Percentiles rank a stretch among this genome's conserved stretches.
phyloP scores from a whole-genome alignment of 2,113 vertebrate genomes.

The Pituophis catenifer region DNA sequence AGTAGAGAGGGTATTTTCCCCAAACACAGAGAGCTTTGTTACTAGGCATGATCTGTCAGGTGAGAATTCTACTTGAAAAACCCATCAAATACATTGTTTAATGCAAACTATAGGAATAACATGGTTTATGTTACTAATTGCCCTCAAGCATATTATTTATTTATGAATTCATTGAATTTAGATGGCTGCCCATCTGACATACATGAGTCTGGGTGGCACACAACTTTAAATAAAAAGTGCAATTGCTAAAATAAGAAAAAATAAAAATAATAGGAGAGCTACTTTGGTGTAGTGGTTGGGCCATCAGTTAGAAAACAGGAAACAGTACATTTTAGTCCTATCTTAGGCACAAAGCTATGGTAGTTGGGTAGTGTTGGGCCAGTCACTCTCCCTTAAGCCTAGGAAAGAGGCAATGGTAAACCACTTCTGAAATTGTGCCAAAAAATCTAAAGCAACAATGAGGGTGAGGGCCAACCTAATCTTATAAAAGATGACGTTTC shows the following conservation, averaged over 20 bases:
- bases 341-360: neutral
- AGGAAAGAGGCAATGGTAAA: neutral
- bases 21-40: constrained; percentile 87
- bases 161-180: neutral
- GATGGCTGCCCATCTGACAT: neutral
- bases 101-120: neutral
- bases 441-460: neutral
- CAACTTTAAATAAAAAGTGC: neutral
- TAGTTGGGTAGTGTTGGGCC: neutral
- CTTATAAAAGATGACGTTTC: neutral
- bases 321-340: neutral
- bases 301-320: neutral
- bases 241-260: neutral
- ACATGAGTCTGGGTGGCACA: neutral
- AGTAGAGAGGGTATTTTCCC: constrained; percentile 76
- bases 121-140: neutral
- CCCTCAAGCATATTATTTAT: neutral
- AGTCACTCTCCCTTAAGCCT: neutral
- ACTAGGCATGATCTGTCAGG: constrained; percentile 95
- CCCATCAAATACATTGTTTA: neutral
- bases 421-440: neutral
- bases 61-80: constrained; percentile 61
- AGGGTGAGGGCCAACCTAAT: neutral
- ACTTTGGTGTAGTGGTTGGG: neutral
- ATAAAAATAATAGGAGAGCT: neutral